Evolutionary conservation across 2,888 invertebrate genomes (phyloP).

Genomic region (Apocheima hispidaria): DNA sequence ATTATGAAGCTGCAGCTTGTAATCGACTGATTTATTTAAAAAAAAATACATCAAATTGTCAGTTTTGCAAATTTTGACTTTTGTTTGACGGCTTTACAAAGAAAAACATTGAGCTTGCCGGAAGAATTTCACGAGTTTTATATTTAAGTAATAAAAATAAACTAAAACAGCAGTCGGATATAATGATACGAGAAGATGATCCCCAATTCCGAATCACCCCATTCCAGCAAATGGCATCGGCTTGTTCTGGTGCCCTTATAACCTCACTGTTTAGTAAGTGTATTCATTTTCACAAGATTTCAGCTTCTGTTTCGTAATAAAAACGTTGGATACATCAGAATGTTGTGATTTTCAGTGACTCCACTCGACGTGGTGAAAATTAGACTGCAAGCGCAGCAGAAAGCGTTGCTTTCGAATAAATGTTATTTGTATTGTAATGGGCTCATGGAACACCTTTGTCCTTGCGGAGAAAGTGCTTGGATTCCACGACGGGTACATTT

Average conservation of each 20-base stretch:
- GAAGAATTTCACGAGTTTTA: constrained; percentile 37
- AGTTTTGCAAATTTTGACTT: neutral
- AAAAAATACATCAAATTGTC: no score
- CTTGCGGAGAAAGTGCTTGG: constrained; percentile 90
- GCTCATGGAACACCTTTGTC: constrained; percentile 98
- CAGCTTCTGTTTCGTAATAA: neutral
- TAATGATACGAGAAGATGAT: constrained; percentile 88
- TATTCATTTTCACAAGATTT: constrained; percentile 8
- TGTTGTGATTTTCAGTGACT: constrained; percentile 90
- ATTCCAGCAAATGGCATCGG: constrained; percentile 93
- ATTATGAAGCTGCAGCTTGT: no score
- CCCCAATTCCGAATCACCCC: constrained; percentile 92
- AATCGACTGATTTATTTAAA: no score
- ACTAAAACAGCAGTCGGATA: constrained; percentile 35
- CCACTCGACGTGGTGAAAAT: constrained; percentile 99
- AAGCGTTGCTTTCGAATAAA: constrained; percentile 91
- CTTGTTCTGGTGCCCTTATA: constrained; percentile 94
- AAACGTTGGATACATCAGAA: neutral
- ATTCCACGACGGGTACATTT: constrained; percentile 89
- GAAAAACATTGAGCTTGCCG: constrained; percentile 40
- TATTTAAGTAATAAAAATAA: constrained; percentile 12
- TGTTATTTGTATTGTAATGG: constrained; percentile 99
- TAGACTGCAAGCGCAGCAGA: constrained; percentile 97
- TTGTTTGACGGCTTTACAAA: neutral
- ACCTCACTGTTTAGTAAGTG: constrained; percentile 94